Evolutionary conservation across 2,888 invertebrate species (phyloP), one percentile per base, ranked within the genome.

Genomic region (Eupsilia transversa): DNA sequence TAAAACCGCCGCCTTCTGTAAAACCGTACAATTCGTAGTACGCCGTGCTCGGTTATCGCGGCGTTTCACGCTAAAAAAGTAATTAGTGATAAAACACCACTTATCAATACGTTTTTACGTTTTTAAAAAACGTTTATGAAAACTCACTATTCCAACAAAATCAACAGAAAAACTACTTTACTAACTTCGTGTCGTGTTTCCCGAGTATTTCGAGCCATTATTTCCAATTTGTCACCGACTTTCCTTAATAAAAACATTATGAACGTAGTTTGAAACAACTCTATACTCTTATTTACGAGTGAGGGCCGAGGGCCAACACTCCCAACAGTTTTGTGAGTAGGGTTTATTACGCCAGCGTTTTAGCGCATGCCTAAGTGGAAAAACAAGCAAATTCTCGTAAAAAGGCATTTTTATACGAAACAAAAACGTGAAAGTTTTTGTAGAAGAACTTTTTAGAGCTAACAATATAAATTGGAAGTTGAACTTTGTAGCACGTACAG

Each of bases 211-310:
- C 35, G 20, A 73, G 27, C 10, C 59, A 63, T 66, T 72, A 64
- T 72, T 82, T 71, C 63, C 67, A 71, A 80, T 80, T 82, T 80
- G 64, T 64, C 72, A 68, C 54, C n/a, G 30, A 69, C 20, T 83
- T 79, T 66, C 43, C 57, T 66, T 73, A 69, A 78, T 66, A 83
- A 83, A 78, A 80, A 66, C 83, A 54, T 84, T 80, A 75, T 84
- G 68, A 80, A 72, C 41, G 60, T 74, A 72, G 76, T 84, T 80
- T 66, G 57, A 35, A 75, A 80, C 72, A 57, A 66, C 38, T 71
- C 70, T 67, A 68, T 79, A 27, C 38, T 52, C 12, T 70, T 83
- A 83, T 81, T 79, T 71, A 74, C 64, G 84, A 74, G 33, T 72
- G 72, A 33, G 27, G 12, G 35, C 69, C 23, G 33, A 30, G 46